These are phyloP conservation scores for Pristis pectinata DNA, from an alignment of 2,797 vertebrate species.

Conservation along the genomic window DNA sequence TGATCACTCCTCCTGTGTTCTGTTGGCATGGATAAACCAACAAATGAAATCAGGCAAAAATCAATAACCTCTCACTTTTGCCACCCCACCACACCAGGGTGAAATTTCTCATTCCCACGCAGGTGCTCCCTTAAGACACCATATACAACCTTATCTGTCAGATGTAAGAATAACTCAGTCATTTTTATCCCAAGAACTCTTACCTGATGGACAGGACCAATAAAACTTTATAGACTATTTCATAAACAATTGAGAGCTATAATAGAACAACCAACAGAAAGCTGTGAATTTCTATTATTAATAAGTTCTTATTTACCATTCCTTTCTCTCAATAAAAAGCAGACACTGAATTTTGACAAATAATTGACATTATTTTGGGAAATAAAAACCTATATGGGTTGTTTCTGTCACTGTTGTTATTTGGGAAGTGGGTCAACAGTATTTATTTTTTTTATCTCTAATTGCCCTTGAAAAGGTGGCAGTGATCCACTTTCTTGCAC, in stretches of 20 bases:
- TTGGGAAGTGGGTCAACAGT: too few relatives aligned
- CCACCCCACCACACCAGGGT: neutral
- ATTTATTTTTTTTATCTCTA: too few relatives aligned
- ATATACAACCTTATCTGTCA: neutral
- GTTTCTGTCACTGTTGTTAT: too few relatives aligned
- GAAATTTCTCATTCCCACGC: neutral
- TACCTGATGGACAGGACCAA: neutral
- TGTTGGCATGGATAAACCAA: neutral
- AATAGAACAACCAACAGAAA: too few relatives aligned
- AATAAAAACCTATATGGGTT: too few relatives aligned
- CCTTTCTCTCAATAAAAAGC: too few relatives aligned
- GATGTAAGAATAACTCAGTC: neutral
- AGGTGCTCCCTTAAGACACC: neutral
- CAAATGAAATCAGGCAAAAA: neutral
- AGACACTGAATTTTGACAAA: neutral
- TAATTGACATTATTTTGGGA: neutral
- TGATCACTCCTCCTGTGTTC: neutral
- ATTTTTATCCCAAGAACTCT: neutral
- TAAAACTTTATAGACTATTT: neutral
- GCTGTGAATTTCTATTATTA: too few relatives aligned
- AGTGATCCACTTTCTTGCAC: too few relatives aligned
- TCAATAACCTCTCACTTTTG: neutral
- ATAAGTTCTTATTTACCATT: too few relatives aligned
- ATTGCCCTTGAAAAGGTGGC: too few relatives aligned
- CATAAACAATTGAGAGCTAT: neutral